Evolutionary conservation across 2,797 vertebrate species (phyloP).

Genomic region (Heliangelus exortis): DNA sequence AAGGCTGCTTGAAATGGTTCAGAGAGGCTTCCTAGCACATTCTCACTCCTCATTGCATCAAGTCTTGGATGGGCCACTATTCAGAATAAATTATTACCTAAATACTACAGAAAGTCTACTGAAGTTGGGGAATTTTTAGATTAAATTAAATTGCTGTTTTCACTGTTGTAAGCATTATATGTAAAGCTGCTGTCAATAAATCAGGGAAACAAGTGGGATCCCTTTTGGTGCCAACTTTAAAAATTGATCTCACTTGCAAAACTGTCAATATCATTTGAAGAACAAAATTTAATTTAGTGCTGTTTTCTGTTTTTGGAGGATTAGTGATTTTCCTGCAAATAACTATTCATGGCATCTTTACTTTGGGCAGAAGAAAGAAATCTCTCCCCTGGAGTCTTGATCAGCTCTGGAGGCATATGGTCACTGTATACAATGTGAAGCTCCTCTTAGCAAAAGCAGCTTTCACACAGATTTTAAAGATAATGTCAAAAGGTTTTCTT

Average conservation of each 20-base stretch:
- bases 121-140: constrained; percentile 68
- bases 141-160: constrained; percentile 80
- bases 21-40: constrained; percentile 45
- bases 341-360: not conserved
- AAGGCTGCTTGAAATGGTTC: constrained; percentile 68
- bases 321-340: constrained; percentile 31
- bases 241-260: constrained; percentile 72
- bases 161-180: constrained; percentile 68
- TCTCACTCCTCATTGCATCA: constrained; percentile 54
- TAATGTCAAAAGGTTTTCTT: not conserved
- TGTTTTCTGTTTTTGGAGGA: not conserved
- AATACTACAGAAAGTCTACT: constrained; percentile 62
- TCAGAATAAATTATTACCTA: constrained; percentile 81
- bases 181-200: constrained; percentile 77
- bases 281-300: constrained; percentile 59
- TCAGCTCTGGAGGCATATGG: not conserved
- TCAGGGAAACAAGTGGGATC: constrained; percentile 70
- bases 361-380: not conserved
- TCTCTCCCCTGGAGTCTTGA: not conserved
- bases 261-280: constrained; percentile 63
- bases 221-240: constrained; percentile 74
- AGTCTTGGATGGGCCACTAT: constrained; percentile 58
- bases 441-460: not conserved
- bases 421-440: not conserved
- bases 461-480: not conserved